Percentiles rank a stretch among this genome's conserved stretches.
These are phyloP conservation scores for Dasypus novemcinctus DNA, from an alignment of 2,113 vertebrate species.

Conservation along the genomic window DNA sequence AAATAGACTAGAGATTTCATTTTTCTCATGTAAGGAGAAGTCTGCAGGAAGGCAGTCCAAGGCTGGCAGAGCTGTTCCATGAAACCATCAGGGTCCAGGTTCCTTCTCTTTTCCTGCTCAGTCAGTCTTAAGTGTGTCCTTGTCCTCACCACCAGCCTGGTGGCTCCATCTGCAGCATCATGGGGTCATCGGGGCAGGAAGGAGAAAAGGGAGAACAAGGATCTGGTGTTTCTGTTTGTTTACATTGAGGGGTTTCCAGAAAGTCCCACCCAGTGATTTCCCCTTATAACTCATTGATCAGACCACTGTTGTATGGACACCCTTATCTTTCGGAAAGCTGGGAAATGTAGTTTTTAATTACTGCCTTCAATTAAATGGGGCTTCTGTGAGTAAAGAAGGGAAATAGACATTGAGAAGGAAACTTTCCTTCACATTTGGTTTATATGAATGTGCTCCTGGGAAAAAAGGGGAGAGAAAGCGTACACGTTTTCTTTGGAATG, in stretches of 20 bases:
- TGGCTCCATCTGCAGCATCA: neutral
- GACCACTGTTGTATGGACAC: neutral
- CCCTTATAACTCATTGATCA: neutral
- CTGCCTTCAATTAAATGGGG: neutral
- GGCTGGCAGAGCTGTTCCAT: neutral
- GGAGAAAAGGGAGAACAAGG: neutral
- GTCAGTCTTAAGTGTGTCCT: neutral
- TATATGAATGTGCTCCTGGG: neutral
- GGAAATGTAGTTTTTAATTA: neutral
- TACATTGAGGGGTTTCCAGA: neutral
- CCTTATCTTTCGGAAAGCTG: neutral
- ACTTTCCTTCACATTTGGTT: neutral
- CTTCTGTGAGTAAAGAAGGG: neutral
- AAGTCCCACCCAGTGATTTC: neutral
- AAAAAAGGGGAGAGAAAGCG: accelerated
- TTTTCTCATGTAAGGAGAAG: neutral
- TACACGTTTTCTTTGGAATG: neutral
- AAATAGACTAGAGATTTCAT: neutral
- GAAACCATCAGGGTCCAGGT: neutral
- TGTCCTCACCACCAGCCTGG: neutral
- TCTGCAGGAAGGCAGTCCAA: neutral
- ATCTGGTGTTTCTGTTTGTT: neutral
- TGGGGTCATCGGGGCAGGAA: neutral
- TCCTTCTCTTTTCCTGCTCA: neutral
- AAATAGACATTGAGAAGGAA: no score